Percentiles rank a stretch among this genome's conserved stretches.
Evolutionary conservation across 2,797 vertebrate genomes (phyloP).

Genomic region (Anisognathus igniventris): DNA sequence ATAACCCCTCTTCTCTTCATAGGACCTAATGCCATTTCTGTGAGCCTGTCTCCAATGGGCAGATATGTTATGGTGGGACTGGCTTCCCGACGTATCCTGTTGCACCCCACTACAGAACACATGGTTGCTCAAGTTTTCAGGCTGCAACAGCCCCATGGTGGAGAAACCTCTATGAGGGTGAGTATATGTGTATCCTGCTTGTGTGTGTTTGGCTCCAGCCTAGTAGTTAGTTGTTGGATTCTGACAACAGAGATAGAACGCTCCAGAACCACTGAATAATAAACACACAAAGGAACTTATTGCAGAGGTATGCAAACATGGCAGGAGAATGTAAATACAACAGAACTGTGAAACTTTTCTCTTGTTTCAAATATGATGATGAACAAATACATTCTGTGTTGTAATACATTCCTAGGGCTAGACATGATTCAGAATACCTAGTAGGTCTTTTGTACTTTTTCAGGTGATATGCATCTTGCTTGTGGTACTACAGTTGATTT

Average conservation of each 20-base stretch:
- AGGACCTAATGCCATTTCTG: slow-evolving; percentile 98
- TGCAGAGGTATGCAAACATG: background rate
- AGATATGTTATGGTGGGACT: slow-evolving; percentile 97
- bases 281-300: background rate
- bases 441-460: background rate
- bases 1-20: slow-evolving; percentile 8
- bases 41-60: slow-evolving; percentile 96
- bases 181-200: slow-evolving; percentile 46
- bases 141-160: slow-evolving; percentile 94
- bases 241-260: background rate
- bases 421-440: background rate
- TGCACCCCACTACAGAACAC: slow-evolving; percentile 97
- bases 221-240: background rate
- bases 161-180: slow-evolving; percentile 97
- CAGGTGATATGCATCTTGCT: accelerated
- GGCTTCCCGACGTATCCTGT: slow-evolving; percentile 93
- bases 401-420: background rate
- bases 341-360: background rate
- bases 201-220: background rate
- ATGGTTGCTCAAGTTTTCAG: slow-evolving; percentile 99
- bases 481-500: background rate
- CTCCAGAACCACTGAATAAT: background rate
- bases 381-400: background rate
- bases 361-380: background rate
- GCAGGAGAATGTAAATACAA: background rate